Evolutionary conservation across 2,113 vertebrate genomes (phyloP), one percentile per base, ranked within the genome.

Genomic region (Motacilla alba): DNA sequence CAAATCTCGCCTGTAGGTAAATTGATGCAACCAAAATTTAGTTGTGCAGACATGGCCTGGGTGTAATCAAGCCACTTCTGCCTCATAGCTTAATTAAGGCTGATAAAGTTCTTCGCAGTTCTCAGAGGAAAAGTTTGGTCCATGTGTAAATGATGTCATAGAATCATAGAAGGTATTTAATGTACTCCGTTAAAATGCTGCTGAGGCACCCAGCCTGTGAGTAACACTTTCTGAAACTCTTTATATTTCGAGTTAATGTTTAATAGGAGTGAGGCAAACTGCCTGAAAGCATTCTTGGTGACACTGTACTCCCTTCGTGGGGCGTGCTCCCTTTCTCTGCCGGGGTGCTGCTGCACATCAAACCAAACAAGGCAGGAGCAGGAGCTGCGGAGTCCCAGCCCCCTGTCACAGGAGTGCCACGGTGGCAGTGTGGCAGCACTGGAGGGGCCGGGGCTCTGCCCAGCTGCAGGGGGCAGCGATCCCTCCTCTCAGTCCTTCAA

Each of bases 371-470:
- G 49, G 41, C 35, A 33, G 55, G 41, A 20, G 17, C 26, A 27
- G 3, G 35, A 41, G 3, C 0, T 1, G 10, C 2, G 2, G 7
- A 24, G 7, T 56, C 24, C 59, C 64, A 35, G 1, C 3, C 2
- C 6, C 5, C 10, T 2, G 5, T 12, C 3, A 0, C 33, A 26
- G 55, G 23, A 50, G 15, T 1, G 4, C 31, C 70, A 1, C 23
- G 70, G 58, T 37, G 58, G 55, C 70, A 35, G 24, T 2, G 3
- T 28, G 73, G 44, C 37, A 46, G 58, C 30, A 31, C 2, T 0
- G 12, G 28, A 31, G 44, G 50, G 33, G 13, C 44, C 0, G 0
- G 28, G 86, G 39, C 47, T 55, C 33, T 90, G 58, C 52, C 23
- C 33, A 8, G 60, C 47, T 60, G 70, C 22, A 26, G 49, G 1